Evolutionary conservation across 1,140 invertebrate genomes (phyloP).

Genomic region (Aporrectodea caliginosa): DNA sequence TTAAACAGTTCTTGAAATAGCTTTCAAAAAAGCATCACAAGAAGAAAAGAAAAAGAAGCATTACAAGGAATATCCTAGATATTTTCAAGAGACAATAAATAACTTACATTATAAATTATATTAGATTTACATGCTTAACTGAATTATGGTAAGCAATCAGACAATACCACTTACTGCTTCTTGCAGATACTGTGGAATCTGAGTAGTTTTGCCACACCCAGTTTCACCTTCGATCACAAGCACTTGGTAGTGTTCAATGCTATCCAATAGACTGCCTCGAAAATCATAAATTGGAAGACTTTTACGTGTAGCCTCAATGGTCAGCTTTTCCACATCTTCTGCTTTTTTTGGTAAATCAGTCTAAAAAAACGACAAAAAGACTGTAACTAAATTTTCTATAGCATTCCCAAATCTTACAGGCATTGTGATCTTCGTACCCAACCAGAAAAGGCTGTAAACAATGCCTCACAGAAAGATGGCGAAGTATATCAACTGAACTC

Average conservation of each 20-base stretch:
- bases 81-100: not conserved
- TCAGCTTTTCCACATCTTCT: conserved; percentile 69
- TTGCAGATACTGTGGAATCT: conserved; percentile 94
- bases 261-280: conserved; percentile 79
- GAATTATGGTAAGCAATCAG: too few relatives aligned
- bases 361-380: too few relatives aligned
- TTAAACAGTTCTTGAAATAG: too few relatives aligned
- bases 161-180: conserved; percentile 73
- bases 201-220: conserved; percentile 96
- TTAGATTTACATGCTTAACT: conserved; percentile 7
- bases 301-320: conserved; percentile 86
- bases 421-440: too few relatives aligned
- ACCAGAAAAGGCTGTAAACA: too few relatives aligned
- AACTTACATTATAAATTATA: conserved; percentile 7
- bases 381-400: too few relatives aligned
- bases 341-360: not conserved
- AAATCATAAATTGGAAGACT: conserved; percentile 94
- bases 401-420: too few relatives aligned
- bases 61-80: conserved; percentile 8
- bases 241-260: conserved; percentile 82
- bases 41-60: too few relatives aligned
- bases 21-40: too few relatives aligned
- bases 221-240: conserved; percentile 95
- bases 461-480: too few relatives aligned
- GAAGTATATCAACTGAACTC: too few relatives aligned